Base-by-base conservation (phyloP, 2,797 vertebrate genomes). In the Naso thynnoides region DNA sequence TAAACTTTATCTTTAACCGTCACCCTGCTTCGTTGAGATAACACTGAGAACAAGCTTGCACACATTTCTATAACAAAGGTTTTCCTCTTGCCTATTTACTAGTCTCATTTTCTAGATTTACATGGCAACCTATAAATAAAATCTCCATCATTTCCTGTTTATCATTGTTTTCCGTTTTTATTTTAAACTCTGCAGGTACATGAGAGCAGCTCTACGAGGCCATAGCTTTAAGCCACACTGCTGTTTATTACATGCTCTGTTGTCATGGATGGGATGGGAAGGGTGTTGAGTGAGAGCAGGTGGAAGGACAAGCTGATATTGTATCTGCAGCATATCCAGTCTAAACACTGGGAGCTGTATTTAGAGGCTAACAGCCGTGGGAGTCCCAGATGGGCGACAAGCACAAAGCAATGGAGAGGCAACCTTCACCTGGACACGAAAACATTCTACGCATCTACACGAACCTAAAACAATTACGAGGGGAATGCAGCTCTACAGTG, bases 271-370 rank as follows among this genome's bases (percentile, higher is more conserved):
- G n/a, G 71, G 59, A 36, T 60, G 49, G 69, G 42, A 15, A 8
- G 73, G 73, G 77, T 73, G 78, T 56, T 55, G 72, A 72, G 62
- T 68, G 73, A 79, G 45, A 73, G 45, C 71, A 73, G 75, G 76
- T n/a, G 8, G 70, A 74, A 55, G 75, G 72, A 83, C 78, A 82
- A 60, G 70, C 68, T 66, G 82, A 83, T 82, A 90, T 27, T 82
- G 65, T 86, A 87, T 90, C 74, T 81, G 52, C 72, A 78, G 73
- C 78, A 87, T 63, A 87, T 79, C 78, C 79, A 45, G 41, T 47
- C 76, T 83, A 87, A 90, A 90, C 83, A 76, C 86, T 86, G 77
- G 42, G 19, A 72, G 83, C 85, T 91, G 85, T 85, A 89, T 90
- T 92, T 73, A 88, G 84, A 86, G 59, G 60, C 78, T 44, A 82